phyloP scores from a whole-genome alignment of 2,113 vertebrate species.

The Copsychus sechellarum region DNA sequence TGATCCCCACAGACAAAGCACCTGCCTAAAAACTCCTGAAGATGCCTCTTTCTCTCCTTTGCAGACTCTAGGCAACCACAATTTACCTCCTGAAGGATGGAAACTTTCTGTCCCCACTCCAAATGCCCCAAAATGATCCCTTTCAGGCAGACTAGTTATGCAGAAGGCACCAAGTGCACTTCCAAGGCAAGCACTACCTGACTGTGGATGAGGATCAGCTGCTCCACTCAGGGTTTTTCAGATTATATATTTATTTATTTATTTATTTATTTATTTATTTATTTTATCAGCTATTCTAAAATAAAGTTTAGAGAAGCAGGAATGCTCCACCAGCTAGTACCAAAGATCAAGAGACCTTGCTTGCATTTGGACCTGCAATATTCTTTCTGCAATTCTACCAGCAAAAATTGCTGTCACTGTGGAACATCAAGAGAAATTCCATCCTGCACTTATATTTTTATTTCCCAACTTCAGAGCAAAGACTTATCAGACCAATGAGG shows the following conservation, averaged over 20 bases:
- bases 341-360: background rate
- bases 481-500: background rate
- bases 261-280: too few species aligned
- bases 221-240: rapidly evolving
- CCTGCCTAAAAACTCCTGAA: background rate
- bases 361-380: background rate
- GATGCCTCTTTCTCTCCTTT: background rate
- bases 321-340: background rate
- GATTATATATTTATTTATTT: rapidly evolving
- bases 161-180: background rate
- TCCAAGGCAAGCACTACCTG: rapidly evolving
- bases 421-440: background rate
- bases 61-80: background rate
- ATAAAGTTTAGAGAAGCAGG: background rate
- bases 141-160: background rate
- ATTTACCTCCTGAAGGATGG: background rate
- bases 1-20: background rate
- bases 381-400: background rate
- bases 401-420: background rate
- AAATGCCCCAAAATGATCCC: background rate
- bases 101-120: background rate
- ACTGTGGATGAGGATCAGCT: background rate
- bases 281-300: background rate
- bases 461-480: background rate
- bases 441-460: background rate